Base-by-base conservation (phyloP, 1,140 invertebrate species). In the Luehdorfia chinensis region DNA sequence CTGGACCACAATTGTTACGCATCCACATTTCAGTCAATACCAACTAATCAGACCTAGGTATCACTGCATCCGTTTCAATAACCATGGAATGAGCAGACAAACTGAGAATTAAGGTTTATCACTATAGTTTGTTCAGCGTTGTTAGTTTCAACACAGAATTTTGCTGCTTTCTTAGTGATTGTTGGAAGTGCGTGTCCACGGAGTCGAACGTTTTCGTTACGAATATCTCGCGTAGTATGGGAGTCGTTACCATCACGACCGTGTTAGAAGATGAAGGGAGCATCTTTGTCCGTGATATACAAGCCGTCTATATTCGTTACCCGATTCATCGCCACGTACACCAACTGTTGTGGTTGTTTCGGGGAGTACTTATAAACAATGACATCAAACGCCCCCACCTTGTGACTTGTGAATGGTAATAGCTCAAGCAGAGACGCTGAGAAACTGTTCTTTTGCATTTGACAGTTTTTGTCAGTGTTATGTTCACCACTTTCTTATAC, bases 261-360 rank as follows among this genome's bases (percentile, higher is more conserved):
- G 9, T 58, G 55, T 54, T 53, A 47, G 25, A 56, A 56, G 1
- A 16, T 4, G 2, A 56, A 56, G 23, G 55, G 52, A 63, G 46
- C n/a, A 8, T 57, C 56, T 13, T 55, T 63, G 25, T 50, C 47
- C 1, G 53, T 47, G 12, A 70, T 59, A 28, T 58, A 43, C 45
- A 75, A 65, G 1, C 66, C 64, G 7, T 70, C 32, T 1, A 70
- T 30, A 55, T 37, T 66, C 30, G 66, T 66, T 28, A 60, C 59
- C n/a, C 66, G 56, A 33, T 48, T 60, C 47, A 70, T 21, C 4
- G 61, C 66, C 6, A 74, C 66, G 16, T 74, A 74, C 7, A 74
- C 51, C 25, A 70, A 54, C 18, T 59, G 48, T 41, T 60, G 54
- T 23, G 50, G 54, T 50, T 57, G 59, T 8, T 51, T 54, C 3